Base-by-base conservation (phyloP, 1,140 invertebrate genomes). In the Heliconius nattereri region DNA sequence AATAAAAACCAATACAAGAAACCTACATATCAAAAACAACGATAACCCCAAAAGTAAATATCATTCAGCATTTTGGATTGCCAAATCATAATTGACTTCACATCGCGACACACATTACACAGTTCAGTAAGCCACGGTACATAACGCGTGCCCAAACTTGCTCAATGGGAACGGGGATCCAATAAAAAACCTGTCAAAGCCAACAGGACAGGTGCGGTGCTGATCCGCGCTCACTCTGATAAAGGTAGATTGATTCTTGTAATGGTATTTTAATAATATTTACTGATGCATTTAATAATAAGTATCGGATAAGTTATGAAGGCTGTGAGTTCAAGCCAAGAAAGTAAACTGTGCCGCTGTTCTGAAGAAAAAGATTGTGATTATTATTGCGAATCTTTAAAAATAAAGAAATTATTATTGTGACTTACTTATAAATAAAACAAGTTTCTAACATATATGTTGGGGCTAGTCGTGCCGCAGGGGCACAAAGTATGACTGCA, bases 181-280 rank as follows among this genome's bases (percentile, higher is more conserved):
- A 91, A 91, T 91, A 91, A 90, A 45, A 89, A 90, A 87, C 52
- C 89, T 91, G 90, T 91, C 90, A 90, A 86, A 85, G 79, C 86
- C 90, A 91, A 86, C 79, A 71, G 60, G 86, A 88, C 88, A 90
- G 88, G 88, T 89, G 85, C 74, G 75, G 35, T 60, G 60, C 71
- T 72, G 32, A 37, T 72, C n/a, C 32, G 20, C 71, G 71, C 32
- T 20, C 16, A n/a, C 7, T 72, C 71, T 40, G 32, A 72, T 72
- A 16, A 29, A 66, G 60, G 60, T 66, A 26, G 60, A 66, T 72
- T 20, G 71, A 72, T 72, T 40, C 29, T 13, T 32, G 23, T 71
- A 71, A 60, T 60, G n/a, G 60, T 26, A 29, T 66, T 66, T 66
- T 66, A 26, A 29, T 66, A 66, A 29, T 29, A 66, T 66, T 29